phyloP scores from a whole-genome alignment of 2,888 invertebrate genomes.

The Leptopterna dolabrata region DNA sequence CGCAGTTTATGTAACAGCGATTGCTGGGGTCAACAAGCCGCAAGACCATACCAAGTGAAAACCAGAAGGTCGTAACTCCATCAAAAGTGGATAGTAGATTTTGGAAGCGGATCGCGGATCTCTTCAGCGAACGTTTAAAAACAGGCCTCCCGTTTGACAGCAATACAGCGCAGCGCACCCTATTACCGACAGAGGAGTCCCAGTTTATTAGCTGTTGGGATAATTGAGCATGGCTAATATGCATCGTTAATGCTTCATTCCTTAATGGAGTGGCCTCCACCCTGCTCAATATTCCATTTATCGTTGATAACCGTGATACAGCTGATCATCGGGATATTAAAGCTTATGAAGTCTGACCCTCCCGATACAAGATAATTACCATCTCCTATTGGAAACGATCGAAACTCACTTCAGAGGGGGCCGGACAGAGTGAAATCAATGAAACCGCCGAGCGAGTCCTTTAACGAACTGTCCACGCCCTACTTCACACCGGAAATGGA shows the following conservation, averaged over 20 bases:
- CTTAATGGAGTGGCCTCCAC: slow-evolving; percentile 27
- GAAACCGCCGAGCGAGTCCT: background rate
- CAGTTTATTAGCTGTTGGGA: slow-evolving; percentile 27
- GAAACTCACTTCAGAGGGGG: background rate
- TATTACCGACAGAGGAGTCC: background rate
- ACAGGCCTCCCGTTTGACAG: background rate
- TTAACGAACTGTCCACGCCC: background rate
- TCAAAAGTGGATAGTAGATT: too few relatives aligned
- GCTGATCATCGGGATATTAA: background rate
- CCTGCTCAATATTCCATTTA: background rate
- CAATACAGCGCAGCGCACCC: background rate
- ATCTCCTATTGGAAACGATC: background rate
- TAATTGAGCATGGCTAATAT: slow-evolving; percentile 34
- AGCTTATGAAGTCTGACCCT: background rate
- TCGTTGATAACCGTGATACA: background rate
- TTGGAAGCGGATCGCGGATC: too few relatives aligned
- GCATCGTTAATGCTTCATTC: slow-evolving; percentile 33
- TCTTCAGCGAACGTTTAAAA: background rate
- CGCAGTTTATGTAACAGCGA: too few relatives aligned
- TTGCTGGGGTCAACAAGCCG: too few relatives aligned
- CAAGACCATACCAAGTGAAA: too few relatives aligned
- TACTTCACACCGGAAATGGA: background rate
- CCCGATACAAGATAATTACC: background rate
- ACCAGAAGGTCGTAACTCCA: too few relatives aligned
- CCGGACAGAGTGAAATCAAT: background rate